Evolutionary conservation across 2,888 invertebrate genomes (phyloP).

Genomic region (Eudasyphora cyanicolor): DNA sequence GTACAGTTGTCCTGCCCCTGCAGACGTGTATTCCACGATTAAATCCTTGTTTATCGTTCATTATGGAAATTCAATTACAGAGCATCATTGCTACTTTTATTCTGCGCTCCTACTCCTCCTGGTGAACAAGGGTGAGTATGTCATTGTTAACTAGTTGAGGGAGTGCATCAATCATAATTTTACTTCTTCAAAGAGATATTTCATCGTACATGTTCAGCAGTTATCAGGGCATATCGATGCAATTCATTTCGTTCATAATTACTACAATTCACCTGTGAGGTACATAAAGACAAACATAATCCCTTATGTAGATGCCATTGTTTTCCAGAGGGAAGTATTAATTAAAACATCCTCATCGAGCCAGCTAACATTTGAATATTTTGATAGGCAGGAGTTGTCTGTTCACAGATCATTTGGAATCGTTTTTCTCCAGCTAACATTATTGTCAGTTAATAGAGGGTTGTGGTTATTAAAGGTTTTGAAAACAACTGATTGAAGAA

Average conservation of each 20-base stretch:
- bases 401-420: not conserved
- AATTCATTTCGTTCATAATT: not conserved
- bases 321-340: not conserved
- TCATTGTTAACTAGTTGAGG: not conserved
- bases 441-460: too few species aligned
- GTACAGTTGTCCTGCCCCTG: not conserved
- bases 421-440: too few species aligned
- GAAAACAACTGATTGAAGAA: too few species aligned
- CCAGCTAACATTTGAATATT: not conserved
- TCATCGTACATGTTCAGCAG: not conserved
- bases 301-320: not conserved
- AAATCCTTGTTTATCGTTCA: slow-evolving; percentile 37
- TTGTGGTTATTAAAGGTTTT: too few species aligned
- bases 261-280: not conserved
- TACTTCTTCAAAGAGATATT: not conserved
- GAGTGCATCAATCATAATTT: not conserved
- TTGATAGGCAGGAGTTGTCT: not conserved
- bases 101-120: not conserved
- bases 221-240: not conserved
- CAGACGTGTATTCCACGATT: slow-evolving; percentile 7
- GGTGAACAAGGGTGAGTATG: not conserved
- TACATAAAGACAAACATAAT: not conserved
- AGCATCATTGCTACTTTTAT: not conserved
- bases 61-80: slow-evolving; percentile 48
- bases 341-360: not conserved